Evolutionary conservation across 2,888 invertebrate genomes (phyloP), one percentile per base, ranked within the genome.

Genomic region (Heliconius ismenius): DNA sequence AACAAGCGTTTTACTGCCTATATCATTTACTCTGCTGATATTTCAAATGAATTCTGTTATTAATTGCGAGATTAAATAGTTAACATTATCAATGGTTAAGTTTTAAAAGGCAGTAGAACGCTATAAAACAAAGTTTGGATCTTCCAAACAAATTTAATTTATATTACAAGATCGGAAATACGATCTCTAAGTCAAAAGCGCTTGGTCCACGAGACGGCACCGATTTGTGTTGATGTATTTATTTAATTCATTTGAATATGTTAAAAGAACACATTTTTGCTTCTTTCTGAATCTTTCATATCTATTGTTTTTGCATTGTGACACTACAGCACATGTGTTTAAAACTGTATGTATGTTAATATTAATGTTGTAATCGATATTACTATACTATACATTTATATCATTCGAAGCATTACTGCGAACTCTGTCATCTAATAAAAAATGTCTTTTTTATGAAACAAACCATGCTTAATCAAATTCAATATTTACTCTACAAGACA

Each of bases 191-290:
- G 75, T 73, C 79, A 78, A 76, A 24, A 76, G 78, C 80, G 81
- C 83, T 85, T 81, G 81, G 84, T 89, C 88, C 84, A 84, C 86
- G 86, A 85, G 86, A 86, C 86, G 89, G 87, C 89, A 89, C 87
- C 85, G 24, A 64, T 76, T 80, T 67, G 63, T 76, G 15, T 69
- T 74, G 15, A 73, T 73, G 62, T 13, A 2, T 60, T 67, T 74
- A 32, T 43, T 74, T 62, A 6, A 15, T 54, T 28, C 43, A 60
- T 67, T 73, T 62, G 18, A 39, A 26, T 76, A 67, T 67, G 67
- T 67, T 67, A 39, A 39, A 49, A 4, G n/a, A n/a, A 69, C 36
- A 72, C 67, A 54, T 64, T 69, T 73, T 76, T 69, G 73, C 78
- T 76, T 78, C n/a, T 73, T 73, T 73, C 39, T 43, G 43, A 54